These are phyloP conservation scores for Stictocephala bisonia DNA, from an alignment of 2,888 invertebrate genomes.

Conservation along the genomic window DNA sequence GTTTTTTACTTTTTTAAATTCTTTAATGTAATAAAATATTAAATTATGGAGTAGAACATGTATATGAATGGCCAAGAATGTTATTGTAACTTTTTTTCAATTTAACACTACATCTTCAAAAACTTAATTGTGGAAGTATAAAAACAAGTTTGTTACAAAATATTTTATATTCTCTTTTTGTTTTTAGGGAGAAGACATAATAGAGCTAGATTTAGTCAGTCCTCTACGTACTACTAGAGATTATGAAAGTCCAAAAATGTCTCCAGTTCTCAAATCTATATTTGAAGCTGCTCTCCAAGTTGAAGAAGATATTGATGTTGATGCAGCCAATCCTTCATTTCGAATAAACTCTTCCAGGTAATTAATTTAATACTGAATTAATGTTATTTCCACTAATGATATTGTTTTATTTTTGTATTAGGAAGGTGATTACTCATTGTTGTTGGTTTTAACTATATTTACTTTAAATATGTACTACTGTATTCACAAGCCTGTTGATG, in stretches of 20 bases:
- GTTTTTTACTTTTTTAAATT: too few relatives aligned
- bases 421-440: too few relatives aligned
- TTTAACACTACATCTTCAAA: too few relatives aligned
- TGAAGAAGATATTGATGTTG: conserved; percentile 62
- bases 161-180: conserved; percentile 51
- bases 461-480: background rate
- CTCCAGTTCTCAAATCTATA: conserved; percentile 78
- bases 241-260: conserved; percentile 77
- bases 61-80: too few relatives aligned
- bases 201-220: conserved; percentile 80
- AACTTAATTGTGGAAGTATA: too few relatives aligned
- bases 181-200: conserved; percentile 72
- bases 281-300: conserved; percentile 70
- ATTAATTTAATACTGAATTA: too few relatives aligned
- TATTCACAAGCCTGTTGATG: background rate
- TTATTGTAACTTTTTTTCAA: too few relatives aligned
- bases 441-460: background rate
- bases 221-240: conserved; percentile 81
- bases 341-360: conserved; percentile 31
- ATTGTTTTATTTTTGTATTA: conserved; percentile 8
- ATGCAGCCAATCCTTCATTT: conserved; percentile 53
- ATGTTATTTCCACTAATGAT: background rate
- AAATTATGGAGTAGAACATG: too few relatives aligned
- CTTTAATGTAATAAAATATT: too few relatives aligned
- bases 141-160: too few relatives aligned